phyloP scores from a whole-genome alignment of 2,888 invertebrate genomes.

The Platycnemis pennipes region DNA sequence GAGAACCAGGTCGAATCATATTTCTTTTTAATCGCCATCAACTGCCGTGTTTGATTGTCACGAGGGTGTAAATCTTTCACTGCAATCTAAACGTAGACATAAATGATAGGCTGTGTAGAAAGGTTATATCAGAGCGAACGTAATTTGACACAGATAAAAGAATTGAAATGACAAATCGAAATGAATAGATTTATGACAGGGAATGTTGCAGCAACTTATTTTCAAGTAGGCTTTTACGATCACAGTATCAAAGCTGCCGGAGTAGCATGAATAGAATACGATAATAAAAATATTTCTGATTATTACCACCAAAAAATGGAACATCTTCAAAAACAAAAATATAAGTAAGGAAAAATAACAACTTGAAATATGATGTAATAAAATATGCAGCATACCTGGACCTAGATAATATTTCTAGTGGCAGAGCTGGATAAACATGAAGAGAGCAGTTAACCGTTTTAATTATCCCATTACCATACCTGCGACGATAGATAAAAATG shows the following conservation, averaged over 20 bases:
- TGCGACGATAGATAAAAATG: no score
- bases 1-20: slow-evolving; percentile 4
- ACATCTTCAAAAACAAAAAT: no score
- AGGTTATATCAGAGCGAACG: neutral
- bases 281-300: no score
- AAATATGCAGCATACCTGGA: no score
- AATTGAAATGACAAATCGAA: neutral
- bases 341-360: no score
- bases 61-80: neutral
- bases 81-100: neutral
- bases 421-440: no score
- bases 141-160: neutral
- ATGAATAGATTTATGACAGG: neutral
- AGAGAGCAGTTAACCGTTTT: no score
- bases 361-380: no score
- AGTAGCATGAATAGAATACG: no score
- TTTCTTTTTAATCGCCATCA: slow-evolving; percentile 22
- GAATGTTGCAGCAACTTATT: neutral
- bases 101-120: neutral
- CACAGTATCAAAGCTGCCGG: neutral
- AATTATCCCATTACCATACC: no score
- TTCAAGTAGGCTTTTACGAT: neutral
- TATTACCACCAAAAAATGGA: no score
- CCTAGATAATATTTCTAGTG: no score
- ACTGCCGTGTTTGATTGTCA: neutral